phyloP scores from a whole-genome alignment of 2,113 vertebrate species.

The Peucedramus taeniatus region DNA sequence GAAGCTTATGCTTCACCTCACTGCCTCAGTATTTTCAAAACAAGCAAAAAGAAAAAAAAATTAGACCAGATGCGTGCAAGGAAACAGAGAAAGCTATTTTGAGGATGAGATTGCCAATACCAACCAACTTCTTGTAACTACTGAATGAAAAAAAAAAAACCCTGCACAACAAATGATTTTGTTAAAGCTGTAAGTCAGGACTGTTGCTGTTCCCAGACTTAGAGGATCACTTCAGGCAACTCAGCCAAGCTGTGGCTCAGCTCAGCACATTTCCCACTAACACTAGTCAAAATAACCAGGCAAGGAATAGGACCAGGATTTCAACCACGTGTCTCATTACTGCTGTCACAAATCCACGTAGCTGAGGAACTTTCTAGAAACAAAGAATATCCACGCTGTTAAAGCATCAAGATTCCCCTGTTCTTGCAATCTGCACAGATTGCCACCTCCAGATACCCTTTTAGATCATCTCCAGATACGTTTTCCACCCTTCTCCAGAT shows the following conservation, averaged over 20 bases:
- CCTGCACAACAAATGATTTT: not conserved
- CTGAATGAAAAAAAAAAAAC: not conserved
- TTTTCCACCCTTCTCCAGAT: not conserved
- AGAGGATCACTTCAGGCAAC: not conserved
- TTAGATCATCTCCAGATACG: not conserved
- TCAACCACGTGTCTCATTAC: not conserved
- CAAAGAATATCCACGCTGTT: not conserved
- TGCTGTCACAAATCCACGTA: fast-evolving
- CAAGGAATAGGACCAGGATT: not conserved
- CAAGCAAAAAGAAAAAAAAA: not conserved
- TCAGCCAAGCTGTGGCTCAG: not conserved
- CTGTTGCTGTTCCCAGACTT: not conserved
- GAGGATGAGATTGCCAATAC: not conserved
- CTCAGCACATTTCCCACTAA: not conserved
- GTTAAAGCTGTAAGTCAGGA: not conserved
- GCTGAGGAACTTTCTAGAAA: not conserved
- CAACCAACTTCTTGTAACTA: not conserved
- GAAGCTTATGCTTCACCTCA: not conserved
- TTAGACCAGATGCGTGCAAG: fast-evolving
- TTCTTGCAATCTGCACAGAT: not conserved
- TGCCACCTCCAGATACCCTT: not conserved
- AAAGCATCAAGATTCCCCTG: not conserved
- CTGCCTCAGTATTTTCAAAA: not conserved
- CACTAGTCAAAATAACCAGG: not conserved
- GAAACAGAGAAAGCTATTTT: not conserved